Conservation (phyloP, 2,113 vertebrate genomes). For the Nanger granti region DNA sequence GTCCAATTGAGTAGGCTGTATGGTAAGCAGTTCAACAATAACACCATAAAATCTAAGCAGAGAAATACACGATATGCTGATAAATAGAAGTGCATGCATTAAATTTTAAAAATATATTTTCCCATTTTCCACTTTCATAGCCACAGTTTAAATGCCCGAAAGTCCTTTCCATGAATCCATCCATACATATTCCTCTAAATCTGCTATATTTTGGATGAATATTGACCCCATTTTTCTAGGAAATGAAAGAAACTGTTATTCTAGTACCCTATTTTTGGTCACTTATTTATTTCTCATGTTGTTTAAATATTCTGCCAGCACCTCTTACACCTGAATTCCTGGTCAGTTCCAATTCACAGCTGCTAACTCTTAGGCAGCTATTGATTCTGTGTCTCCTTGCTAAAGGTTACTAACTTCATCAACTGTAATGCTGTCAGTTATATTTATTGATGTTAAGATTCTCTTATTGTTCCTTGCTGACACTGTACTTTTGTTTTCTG, state of each 20-base stretch:
- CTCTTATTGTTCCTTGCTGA: background rate
- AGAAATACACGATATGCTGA: background rate
- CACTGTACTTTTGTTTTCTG: background rate
- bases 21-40: slow-evolving; percentile 6
- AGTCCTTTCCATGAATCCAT: slow-evolving; percentile 48
- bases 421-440: slow-evolving; percentile 52
- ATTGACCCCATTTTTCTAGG: slow-evolving; percentile 54
- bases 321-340: slow-evolving; percentile 62
- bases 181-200: slow-evolving; percentile 58
- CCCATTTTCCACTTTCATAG: slow-evolving; percentile 2
- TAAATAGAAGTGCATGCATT: background rate
- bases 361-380: slow-evolving; percentile 54
- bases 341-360: slow-evolving; percentile 52
- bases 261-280: slow-evolving; percentile 40
- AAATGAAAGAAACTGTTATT: slow-evolving; percentile 57
- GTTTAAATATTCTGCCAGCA: slow-evolving; percentile 68
- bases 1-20: background rate
- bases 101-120: background rate
- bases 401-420: slow-evolving; percentile 70
- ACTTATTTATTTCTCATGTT: slow-evolving; percentile 61
- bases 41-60: background rate
- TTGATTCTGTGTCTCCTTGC: slow-evolving; percentile 69
- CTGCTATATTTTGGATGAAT: slow-evolving; percentile 55
- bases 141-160: slow-evolving; percentile 5
- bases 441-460: slow-evolving; percentile 51